A percentile compares a stretch with the other conserved stretches of the same genome.
Conservation (phyloP, 2,113 vertebrate species). For the Tiliqua scincoides region DNA sequence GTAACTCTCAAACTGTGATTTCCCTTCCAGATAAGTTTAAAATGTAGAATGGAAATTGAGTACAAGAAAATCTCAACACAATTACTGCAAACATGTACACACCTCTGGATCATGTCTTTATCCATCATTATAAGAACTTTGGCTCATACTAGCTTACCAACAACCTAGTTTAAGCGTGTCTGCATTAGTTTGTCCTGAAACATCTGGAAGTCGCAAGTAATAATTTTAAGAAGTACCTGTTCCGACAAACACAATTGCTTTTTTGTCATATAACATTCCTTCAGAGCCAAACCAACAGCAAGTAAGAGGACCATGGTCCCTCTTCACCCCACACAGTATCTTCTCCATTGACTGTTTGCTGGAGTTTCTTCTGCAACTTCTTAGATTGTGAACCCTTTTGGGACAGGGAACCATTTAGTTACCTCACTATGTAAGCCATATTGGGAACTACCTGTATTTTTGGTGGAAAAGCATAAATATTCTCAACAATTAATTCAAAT, state of each 20-base stretch:
- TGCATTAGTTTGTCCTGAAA: neutral
- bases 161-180: neutral
- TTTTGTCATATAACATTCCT: neutral
- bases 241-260: neutral
- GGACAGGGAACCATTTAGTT: too few relatives aligned
- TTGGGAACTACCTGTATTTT: too few relatives aligned
- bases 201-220: neutral
- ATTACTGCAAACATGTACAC: neutral
- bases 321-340: too few relatives aligned
- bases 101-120: neutral
- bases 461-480: too few relatives aligned
- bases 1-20: neutral
- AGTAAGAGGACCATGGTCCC: too few relatives aligned
- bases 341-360: too few relatives aligned
- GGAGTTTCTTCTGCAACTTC: too few relatives aligned
- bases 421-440: too few relatives aligned
- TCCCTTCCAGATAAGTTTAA: neutral
- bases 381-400: too few relatives aligned
- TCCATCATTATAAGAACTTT: neutral
- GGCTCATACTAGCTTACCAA: neutral
- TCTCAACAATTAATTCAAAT: neutral
- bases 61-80: neutral
- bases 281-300: neutral
- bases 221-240: neutral
- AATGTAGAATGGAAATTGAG: neutral